These are phyloP conservation scores for Mongoloraphidia duomilia DNA, from an alignment of 2,888 invertebrate genomes.

Conservation along the genomic window DNA sequence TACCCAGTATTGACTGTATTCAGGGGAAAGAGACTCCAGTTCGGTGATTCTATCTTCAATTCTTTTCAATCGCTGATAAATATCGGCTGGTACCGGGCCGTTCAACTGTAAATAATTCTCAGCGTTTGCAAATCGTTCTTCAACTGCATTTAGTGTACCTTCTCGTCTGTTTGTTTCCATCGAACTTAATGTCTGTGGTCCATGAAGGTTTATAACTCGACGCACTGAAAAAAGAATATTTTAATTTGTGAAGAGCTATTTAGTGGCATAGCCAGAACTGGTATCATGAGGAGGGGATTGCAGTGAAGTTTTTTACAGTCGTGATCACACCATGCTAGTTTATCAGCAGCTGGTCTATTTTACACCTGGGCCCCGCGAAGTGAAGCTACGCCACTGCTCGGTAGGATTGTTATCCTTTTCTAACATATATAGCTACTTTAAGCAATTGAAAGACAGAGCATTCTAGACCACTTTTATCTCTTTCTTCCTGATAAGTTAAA, in stretches of 20 bases:
- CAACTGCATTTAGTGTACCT: conserved; percentile 40
- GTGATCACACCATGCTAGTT: no score
- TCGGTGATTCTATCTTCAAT: conserved; percentile 60
- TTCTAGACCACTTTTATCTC: no score
- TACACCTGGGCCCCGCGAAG: no score
- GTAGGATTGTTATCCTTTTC: no score
- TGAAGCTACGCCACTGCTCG: no score
- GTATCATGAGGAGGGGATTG: not conserved
- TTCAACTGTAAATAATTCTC: conserved; percentile 45
- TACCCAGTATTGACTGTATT: conserved; percentile 59
- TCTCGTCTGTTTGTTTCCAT: conserved; percentile 30
- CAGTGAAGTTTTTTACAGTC: no score
- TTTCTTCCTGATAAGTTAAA: no score
- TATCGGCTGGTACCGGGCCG: conserved; percentile 41
- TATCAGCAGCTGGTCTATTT: no score
- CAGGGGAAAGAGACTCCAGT: conserved; percentile 65
- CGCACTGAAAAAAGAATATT: conserved; percentile 38
- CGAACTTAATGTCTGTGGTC: conserved; percentile 41
- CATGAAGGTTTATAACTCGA: conserved; percentile 54
- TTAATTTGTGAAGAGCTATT: not conserved
- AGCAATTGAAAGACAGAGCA: no score
- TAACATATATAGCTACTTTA: no score
- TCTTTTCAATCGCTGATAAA: conserved; percentile 53
- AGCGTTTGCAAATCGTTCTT: conserved; percentile 49
- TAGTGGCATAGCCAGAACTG: not conserved